A percentile compares a stretch with the other conserved stretches of the same genome.
These are phyloP conservation scores for Graphium colonna DNA, from an alignment of 2,888 invertebrate genomes.

Conservation along the genomic window DNA sequence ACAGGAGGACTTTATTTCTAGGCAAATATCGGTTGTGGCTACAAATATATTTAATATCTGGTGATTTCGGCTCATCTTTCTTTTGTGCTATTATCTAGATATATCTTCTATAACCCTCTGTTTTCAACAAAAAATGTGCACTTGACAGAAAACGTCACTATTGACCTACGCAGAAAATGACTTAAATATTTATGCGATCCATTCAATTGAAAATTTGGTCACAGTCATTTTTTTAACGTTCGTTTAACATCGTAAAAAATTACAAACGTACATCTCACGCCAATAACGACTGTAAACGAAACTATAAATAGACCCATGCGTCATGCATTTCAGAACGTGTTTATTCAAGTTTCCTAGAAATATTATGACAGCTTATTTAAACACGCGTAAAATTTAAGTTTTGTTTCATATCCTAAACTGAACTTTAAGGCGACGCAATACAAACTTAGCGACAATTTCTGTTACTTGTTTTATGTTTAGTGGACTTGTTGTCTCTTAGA, in stretches of 20 bases:
- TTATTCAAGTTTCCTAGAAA: background rate
- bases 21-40: no score
- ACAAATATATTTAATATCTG: no score
- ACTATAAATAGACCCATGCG: background rate
- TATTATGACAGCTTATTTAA: background rate
- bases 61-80: no score
- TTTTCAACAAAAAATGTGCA: no score
- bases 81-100: no score
- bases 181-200: background rate
- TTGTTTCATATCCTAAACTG: slow-evolving; percentile 1
- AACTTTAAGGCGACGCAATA: background rate
- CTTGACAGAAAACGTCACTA: no score
- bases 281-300: background rate
- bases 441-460: slow-evolving; percentile 3
- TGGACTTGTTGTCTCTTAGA: background rate
- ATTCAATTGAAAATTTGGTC: no score
- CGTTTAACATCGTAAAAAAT: background rate
- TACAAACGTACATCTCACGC: background rate
- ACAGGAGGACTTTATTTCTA: no score
- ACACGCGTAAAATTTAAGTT: slow-evolving; percentile 8
- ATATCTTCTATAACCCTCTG: no score
- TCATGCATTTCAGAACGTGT: background rate
- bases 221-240: background rate
- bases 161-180: no score
- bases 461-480: no score